phyloP scores from a whole-genome alignment of 2,888 invertebrate species.

The Lepidonotus clava region DNA sequence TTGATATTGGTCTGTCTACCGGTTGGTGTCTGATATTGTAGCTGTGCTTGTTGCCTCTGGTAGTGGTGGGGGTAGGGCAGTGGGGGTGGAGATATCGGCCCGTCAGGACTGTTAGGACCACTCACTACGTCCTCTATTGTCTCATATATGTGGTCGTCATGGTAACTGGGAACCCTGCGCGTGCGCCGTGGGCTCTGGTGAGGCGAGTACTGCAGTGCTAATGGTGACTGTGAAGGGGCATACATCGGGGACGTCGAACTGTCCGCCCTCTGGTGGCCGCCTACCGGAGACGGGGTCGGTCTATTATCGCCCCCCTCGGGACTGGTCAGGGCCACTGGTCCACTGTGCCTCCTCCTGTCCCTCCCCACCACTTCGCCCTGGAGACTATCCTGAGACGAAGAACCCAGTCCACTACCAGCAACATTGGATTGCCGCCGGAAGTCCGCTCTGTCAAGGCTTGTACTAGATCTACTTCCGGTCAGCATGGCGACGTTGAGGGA shows the following conservation, averaged over 20 bases:
- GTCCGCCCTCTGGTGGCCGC: neutral
- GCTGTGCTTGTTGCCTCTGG: neutral
- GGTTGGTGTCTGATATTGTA: too few species aligned
- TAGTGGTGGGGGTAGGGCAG: neutral
- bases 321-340: neutral
- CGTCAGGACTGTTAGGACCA: neutral
- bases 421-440: neutral
- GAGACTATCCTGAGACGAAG: slow-evolving; percentile 14
- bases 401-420: neutral
- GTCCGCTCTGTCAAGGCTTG: slow-evolving; percentile 18
- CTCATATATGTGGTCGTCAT: slow-evolving; percentile 14
- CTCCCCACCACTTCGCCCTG: neutral
- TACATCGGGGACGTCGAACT: neutral
- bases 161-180: neutral
- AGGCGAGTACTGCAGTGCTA: neutral
- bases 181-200: neutral
- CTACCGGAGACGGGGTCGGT: too few species aligned
- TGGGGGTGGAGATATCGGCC: neutral
- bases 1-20: too few species aligned
- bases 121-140: slow-evolving; percentile 11
- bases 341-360: neutral
- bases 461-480: slow-evolving; percentile 8
- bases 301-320: neutral
- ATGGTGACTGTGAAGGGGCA: neutral
- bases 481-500: neutral